phyloP scores from a whole-genome alignment of 2,888 invertebrate species.

The Dinocampus coccinellae region DNA sequence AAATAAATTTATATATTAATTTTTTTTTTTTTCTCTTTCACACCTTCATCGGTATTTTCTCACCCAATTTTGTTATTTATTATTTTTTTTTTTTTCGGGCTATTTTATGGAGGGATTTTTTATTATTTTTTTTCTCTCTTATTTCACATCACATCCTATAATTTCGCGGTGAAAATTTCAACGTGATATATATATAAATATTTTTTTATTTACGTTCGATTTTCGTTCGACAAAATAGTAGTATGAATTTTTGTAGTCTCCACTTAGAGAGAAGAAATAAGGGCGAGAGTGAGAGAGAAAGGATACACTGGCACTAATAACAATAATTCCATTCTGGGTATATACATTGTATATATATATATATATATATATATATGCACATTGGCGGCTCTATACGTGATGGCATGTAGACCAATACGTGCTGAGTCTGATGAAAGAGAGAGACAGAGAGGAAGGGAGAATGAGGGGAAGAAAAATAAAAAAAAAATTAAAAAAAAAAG shows the following conservation, averaged over 20 bases:
- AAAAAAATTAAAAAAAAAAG: neutral
- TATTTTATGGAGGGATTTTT: neutral
- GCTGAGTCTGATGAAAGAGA: slow-evolving; percentile 10
- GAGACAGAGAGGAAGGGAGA: neutral
- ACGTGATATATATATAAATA: neutral
- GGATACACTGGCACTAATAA: slow-evolving; percentile 41
- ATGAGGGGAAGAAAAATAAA: neutral
- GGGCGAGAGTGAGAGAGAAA: neutral
- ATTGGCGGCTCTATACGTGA: slow-evolving; percentile 41
- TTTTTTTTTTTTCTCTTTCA: neutral
- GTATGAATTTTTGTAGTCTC: neutral
- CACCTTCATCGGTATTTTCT: neutral
- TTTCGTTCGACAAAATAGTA: neutral
- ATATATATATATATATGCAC: no score
- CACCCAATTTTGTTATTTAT: no score
- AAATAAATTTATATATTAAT: neutral
- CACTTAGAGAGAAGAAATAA: neutral
- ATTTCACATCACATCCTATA: neutral
- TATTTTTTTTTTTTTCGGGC: neutral
- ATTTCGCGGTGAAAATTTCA: slow-evolving; percentile 3
- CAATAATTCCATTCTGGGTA: slow-evolving; percentile 41
- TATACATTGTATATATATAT: neutral
- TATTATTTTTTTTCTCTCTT: neutral
- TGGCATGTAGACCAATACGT: slow-evolving; percentile 42
- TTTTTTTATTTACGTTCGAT: neutral